Evolutionary conservation across 2,113 vertebrate species (phyloP).

Genomic region (Dasyurus viverrinus): DNA sequence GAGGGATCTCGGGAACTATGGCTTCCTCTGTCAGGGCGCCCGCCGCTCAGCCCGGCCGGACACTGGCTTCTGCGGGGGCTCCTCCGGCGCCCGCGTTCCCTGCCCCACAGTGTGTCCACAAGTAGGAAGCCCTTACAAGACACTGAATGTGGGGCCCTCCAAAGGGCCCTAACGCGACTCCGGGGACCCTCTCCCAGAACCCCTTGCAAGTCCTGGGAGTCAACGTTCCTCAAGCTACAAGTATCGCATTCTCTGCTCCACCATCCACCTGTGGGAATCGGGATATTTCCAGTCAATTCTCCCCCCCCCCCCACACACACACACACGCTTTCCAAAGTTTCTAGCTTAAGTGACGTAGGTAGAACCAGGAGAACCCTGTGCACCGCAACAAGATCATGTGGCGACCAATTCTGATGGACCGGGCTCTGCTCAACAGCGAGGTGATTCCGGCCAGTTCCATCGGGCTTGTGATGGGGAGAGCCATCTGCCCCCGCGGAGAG

Average conservation of each 20-base stretch:
- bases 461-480: too few relatives aligned
- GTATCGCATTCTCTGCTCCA: neutral
- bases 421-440: too few relatives aligned
- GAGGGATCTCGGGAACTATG: slow-evolving; percentile 20
- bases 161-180: neutral
- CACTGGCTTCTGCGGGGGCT: neutral
- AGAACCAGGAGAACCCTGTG: too few relatives aligned
- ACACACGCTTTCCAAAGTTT: neutral
- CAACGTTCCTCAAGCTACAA: neutral
- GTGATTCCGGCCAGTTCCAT: too few relatives aligned
- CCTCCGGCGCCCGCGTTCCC: neutral
- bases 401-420: too few relatives aligned
- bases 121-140: neutral
- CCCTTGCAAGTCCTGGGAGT: neutral
- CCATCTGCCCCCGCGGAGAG: too few relatives aligned
- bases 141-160: neutral
- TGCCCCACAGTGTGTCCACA: neutral
- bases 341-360: too few relatives aligned
- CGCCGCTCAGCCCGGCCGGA: neutral
- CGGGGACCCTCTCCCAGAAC: neutral
- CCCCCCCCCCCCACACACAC: too few relatives aligned
- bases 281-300: neutral
- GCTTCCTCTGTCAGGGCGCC: neutral
- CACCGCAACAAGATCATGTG: too few relatives aligned
- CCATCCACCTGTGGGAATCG: neutral